Percentiles rank a stretch among this genome's conserved stretches.
Conservation (phyloP, 2,888 invertebrate species). For the Cactoblastis cactorum region DNA sequence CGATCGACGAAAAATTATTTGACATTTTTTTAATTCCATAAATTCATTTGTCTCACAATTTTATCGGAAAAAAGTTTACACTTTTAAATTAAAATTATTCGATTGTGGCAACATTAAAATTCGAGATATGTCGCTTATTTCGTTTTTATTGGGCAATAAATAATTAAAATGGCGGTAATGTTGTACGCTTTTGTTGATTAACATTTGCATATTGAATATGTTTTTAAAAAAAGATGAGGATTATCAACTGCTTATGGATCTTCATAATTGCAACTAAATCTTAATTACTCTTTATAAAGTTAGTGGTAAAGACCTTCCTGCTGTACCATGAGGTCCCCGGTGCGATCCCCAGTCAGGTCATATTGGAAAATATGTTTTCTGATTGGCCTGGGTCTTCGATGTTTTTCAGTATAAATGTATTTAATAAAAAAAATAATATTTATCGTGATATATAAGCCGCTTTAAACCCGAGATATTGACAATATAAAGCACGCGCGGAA, state of each 20-base stretch:
- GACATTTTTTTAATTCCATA: conserved; percentile 20
- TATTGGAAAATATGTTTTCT: too few species aligned
- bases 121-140: conserved; percentile 19
- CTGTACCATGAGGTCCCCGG: too few species aligned
- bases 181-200: conserved; percentile 4
- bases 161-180: conserved; percentile 6
- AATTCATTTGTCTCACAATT: conserved; percentile 17
- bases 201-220: conserved; percentile 3
- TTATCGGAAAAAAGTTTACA: conserved; percentile 11
- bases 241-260: neutral
- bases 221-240: neutral
- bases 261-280: too few species aligned
- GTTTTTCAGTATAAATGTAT: too few species aligned
- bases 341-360: too few species aligned
- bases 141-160: conserved; percentile 23
- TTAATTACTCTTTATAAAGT: too few species aligned
- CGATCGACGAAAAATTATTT: conserved; percentile 10
- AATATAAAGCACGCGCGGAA: too few species aligned
- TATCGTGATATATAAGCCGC: too few species aligned
- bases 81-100: conserved; percentile 14
- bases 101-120: conserved; percentile 15
- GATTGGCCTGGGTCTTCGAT: too few species aligned
- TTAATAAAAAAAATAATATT: too few species aligned
- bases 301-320: too few species aligned
- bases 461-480: too few species aligned